Evolutionary conservation across 2,797 vertebrate species (phyloP).

Genomic region (Etheostoma perlongum): DNA sequence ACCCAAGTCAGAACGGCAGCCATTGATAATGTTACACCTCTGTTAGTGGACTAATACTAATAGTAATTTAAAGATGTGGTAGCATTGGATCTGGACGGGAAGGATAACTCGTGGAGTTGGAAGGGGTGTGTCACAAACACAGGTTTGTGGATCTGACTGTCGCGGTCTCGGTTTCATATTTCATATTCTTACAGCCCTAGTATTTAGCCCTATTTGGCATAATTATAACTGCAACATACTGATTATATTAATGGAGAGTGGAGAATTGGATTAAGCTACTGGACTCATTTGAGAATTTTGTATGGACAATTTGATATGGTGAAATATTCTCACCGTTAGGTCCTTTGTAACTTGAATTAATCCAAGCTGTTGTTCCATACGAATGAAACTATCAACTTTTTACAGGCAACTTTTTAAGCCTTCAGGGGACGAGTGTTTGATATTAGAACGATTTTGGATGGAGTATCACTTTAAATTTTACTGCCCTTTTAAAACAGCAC

Average conservation of each 20-base stretch:
- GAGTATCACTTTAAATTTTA: conserved; percentile 37
- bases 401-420: conserved; percentile 25
- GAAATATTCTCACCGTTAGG: neutral
- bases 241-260: neutral
- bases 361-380: conserved; percentile 26
- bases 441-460: conserved; percentile 41
- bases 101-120: too few relatives aligned
- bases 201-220: neutral
- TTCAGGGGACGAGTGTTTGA: conserved; percentile 43
- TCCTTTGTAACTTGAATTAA: conserved; percentile 15
- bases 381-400: conserved; percentile 20
- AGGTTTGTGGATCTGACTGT: too few relatives aligned
- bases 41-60: too few relatives aligned
- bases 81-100: too few relatives aligned
- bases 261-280: neutral
- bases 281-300: neutral
- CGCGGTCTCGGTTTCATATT: too few relatives aligned
- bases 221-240: neutral
- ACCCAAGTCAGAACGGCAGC: too few relatives aligned
- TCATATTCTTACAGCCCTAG: too few relatives aligned
- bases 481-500: conserved; percentile 33
- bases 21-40: too few relatives aligned
- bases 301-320: neutral
- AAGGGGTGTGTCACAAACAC: too few relatives aligned
- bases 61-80: too few relatives aligned